These are phyloP conservation scores for Aplodontia rufa DNA, from an alignment of 2,113 vertebrate genomes.

Conservation along the genomic window DNA sequence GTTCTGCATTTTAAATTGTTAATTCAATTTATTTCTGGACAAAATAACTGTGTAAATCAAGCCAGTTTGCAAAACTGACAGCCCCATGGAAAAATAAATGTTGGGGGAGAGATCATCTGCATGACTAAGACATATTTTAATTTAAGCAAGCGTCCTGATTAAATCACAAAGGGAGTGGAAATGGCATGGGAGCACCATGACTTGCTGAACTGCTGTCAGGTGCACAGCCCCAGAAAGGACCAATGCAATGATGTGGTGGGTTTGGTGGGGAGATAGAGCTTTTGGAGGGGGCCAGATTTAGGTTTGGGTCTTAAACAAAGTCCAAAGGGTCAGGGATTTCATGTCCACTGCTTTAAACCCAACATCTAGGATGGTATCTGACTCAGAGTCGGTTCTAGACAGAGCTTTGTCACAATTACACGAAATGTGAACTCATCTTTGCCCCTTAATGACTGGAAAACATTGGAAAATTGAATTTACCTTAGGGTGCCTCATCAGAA, in stretches of 20 bases:
- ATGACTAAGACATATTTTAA: constrained; percentile 80
- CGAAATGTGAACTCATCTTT: neutral
- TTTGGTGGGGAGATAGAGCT: neutral
- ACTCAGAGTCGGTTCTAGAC: neutral
- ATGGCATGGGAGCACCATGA: constrained; percentile 4
- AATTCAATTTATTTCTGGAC: constrained; percentile 79
- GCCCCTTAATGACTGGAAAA: neutral
- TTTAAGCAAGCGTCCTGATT: constrained; percentile 73
- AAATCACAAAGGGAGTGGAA: constrained; percentile 63
- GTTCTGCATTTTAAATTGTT: constrained; percentile 75
- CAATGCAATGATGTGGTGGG: neutral
- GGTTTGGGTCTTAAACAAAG: neutral
- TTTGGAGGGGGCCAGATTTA: neutral
- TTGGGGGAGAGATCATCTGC: constrained; percentile 24
- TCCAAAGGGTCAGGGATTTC: neutral
- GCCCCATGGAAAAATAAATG: constrained; percentile 52
- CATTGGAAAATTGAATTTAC: neutral
- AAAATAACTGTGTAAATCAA: constrained; percentile 77
- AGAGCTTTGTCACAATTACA: neutral
- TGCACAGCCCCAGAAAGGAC: neutral
- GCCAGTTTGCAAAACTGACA: constrained; percentile 68
- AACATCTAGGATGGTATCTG: neutral
- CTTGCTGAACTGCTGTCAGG: constrained; percentile 2
- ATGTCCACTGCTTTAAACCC: neutral
- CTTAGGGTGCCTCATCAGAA: neutral